A percentile compares a stretch with the other conserved stretches of the same genome.
phyloP scores from a whole-genome alignment of 2,797 vertebrate genomes.

The Molothrus ater region DNA sequence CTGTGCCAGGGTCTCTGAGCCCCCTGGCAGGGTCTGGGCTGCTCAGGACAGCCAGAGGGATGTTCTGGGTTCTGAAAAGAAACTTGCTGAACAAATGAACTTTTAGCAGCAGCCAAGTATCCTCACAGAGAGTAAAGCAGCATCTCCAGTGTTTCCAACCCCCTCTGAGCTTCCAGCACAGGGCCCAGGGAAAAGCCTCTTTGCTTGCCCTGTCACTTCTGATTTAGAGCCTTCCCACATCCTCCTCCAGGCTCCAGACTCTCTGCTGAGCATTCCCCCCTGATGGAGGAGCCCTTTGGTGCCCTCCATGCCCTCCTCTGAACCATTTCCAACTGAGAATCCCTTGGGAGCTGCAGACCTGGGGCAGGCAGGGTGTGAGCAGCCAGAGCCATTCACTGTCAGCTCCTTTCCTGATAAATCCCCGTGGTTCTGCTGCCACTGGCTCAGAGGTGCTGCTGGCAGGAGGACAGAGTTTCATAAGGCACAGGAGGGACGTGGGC shows the following conservation, averaged over 20 bases:
- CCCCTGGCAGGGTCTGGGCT: no score
- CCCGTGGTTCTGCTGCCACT: fast-evolving
- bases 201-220: background rate
- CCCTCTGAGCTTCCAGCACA: background rate
- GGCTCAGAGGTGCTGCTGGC: background rate
- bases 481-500: background rate
- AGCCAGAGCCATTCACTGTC: background rate
- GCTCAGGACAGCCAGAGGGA: no score
- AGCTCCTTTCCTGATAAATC: background rate
- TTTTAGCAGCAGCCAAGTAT: background rate
- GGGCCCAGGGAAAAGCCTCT: background rate
- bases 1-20: no score
- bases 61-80: background rate
- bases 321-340: background rate
- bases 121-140: background rate
- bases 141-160: background rate
- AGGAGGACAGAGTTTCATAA: background rate
- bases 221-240: background rate
- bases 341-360: background rate
- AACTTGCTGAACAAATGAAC: background rate
- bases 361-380: background rate
- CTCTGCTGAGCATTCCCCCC: background rate
- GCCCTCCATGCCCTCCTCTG: background rate
- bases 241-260: background rate
- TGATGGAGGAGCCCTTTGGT: fast-evolving